Evolutionary conservation across 1,140 invertebrate species (phyloP), one percentile per base, ranked within the genome.

Genomic region (Arctopsyche grandis): DNA sequence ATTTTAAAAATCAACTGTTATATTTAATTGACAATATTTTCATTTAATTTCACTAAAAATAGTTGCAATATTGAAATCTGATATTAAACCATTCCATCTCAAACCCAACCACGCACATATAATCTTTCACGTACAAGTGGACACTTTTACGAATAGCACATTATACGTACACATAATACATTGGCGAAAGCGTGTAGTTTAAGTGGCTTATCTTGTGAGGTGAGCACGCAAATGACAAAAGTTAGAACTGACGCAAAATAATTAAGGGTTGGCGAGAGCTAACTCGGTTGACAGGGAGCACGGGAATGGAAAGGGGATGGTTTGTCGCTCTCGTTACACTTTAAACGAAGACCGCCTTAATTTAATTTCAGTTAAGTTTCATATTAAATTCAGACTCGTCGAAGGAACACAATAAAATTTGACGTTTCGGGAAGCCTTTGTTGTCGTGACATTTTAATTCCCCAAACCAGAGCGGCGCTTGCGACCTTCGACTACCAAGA

Each of bases 311-410:
- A 12, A 21, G 3, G 60, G 5, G 24, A 12, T n/a, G 60, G 60
- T 12, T 10, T 66, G 48, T 52, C 14, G 19, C 48, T 52, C 48
- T 52, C 48, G 44, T 71, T 71, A 46, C 24, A 71, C 29, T 46
- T 52, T 29, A 69, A 69, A 69, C 3, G 10, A 69, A 69, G 26
- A 16, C 66, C 22, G 26, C 22, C 26, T 38, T 71, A 44, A 71
- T 71, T 71, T 71, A 38, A 71, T 71, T 46, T 48, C 38, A 5
- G n/a, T 46, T 38, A 19, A 71, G 46, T 38, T 71, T 71, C 69
- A 71, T 71, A 71, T 71, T 71, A 71, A 71, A 71, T 46, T 46
- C 19, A 0, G 0, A 46, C 29, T 46, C 38, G n/a, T 46, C 38
- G 38, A 19, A 14, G 22, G 10, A 26, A 21, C 60, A 66, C 60